phyloP scores from a whole-genome alignment of 2,797 vertebrate genomes.

The Spinus olivaceus region DNA sequence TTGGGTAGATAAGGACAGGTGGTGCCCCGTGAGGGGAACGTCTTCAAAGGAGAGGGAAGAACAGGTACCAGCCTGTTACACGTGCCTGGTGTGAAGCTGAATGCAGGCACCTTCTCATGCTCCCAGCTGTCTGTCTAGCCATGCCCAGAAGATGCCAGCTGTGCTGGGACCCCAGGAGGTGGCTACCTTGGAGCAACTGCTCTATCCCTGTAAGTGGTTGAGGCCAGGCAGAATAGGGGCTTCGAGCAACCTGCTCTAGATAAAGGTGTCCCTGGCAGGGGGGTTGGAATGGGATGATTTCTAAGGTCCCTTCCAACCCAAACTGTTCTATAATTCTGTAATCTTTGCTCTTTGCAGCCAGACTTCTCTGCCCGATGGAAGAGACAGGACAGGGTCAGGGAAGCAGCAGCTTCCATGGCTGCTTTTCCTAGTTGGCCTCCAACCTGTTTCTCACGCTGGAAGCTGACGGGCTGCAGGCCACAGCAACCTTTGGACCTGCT shows the following conservation, averaged over 20 bases:
- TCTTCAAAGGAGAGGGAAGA: neutral
- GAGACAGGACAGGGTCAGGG: neutral
- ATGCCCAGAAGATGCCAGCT: neutral
- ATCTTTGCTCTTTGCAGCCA: neutral
- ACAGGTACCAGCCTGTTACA: neutral
- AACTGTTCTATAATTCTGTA: neutral
- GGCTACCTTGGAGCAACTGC: neutral
- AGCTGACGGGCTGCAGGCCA: neutral
- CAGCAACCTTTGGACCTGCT: neutral
- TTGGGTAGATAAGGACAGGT: neutral
- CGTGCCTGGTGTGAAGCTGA: neutral
- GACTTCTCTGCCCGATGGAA: neutral
- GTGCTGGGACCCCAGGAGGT: neutral
- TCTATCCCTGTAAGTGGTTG: neutral
- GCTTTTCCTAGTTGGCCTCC: neutral
- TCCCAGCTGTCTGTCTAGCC: neutral
- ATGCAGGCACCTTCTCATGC: neutral
- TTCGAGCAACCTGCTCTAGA: neutral
- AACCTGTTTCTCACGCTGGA: neutral
- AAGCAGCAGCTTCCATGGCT: neutral
- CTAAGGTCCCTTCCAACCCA: neutral
- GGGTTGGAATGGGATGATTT: neutral
- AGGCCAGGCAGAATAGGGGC: neutral
- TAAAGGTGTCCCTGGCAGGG: neutral
- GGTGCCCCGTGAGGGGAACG: neutral